Evolutionary conservation across 1,140 invertebrate species (phyloP).

Genomic region (Ylistrum balloti): DNA sequence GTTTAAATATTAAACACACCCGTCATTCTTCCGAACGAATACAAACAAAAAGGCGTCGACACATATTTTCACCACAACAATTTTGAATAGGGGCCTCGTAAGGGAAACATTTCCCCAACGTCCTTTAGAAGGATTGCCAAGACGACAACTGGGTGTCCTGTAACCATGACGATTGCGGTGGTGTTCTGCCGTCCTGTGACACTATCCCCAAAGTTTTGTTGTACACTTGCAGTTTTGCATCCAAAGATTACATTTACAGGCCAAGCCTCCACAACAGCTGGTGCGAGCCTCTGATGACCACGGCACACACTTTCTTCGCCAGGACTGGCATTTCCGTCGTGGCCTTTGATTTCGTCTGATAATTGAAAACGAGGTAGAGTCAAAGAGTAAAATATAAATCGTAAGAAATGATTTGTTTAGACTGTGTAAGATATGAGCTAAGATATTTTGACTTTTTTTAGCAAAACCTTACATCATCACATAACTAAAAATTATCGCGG

Average conservation of each 20-base stretch:
- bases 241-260: conserved; percentile 44
- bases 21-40: conserved; percentile 37
- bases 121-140: background rate
- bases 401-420: no score
- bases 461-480: no score
- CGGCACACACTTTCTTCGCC: conserved; percentile 37
- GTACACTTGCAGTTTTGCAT: conserved; percentile 46
- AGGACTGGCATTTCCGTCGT: background rate
- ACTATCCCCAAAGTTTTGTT: conserved; percentile 45
- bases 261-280: conserved; percentile 15
- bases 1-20: conserved; percentile 40
- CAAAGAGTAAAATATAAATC: no score
- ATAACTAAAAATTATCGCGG: no score
- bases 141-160: background rate
- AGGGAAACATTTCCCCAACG: background rate
- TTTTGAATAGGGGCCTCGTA: background rate
- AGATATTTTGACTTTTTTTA: no score
- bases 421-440: no score
- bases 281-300: background rate
- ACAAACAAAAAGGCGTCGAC: conserved; percentile 27
- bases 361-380: background rate
- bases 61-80: background rate
- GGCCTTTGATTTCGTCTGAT: conserved; percentile 9
- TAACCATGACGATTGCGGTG: background rate
- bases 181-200: background rate